Evolutionary conservation across 2,113 vertebrate species (phyloP).

Genomic region (Halichoerus grypus): DNA sequence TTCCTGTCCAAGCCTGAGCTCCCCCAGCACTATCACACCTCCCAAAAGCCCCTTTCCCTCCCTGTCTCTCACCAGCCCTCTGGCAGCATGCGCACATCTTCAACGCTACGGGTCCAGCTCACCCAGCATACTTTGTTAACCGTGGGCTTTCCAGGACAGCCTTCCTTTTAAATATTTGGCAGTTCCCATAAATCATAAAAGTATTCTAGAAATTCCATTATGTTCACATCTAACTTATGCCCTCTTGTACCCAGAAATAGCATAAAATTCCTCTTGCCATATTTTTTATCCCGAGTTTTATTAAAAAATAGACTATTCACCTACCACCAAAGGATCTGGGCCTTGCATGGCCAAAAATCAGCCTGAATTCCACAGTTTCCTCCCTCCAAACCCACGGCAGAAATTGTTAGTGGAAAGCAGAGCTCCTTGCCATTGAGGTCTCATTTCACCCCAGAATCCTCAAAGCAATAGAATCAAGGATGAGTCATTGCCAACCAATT

Average conservation of each 20-base stretch:
- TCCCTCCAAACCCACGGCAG: not conserved
- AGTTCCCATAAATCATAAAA: constrained; percentile 3
- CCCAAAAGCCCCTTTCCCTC: not conserved
- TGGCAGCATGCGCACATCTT: fast-evolving
- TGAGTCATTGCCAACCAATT: not conserved
- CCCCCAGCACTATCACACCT: not conserved
- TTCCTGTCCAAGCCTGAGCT: not conserved
- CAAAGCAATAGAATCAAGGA: not conserved
- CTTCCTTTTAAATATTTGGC: not conserved
- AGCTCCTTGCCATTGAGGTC: not conserved
- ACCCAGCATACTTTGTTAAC: not conserved
- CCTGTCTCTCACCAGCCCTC: not conserved
- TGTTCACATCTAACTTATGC: not conserved
- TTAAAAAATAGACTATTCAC: not conserved
- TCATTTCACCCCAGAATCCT: not conserved
- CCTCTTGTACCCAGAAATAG: not conserved
- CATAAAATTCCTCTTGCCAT: constrained; percentile 6
- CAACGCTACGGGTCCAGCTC: not conserved
- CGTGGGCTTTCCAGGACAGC: not conserved
- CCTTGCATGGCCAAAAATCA: not conserved
- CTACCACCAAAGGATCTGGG: not conserved
- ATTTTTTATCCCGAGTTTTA: constrained; percentile 8
- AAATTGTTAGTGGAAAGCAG: not conserved
- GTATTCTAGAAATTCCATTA: not conserved
- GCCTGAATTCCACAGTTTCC: not conserved